Conservation (phyloP, 2,113 vertebrate genomes). For the Chascanopsetta lugubris region DNA sequence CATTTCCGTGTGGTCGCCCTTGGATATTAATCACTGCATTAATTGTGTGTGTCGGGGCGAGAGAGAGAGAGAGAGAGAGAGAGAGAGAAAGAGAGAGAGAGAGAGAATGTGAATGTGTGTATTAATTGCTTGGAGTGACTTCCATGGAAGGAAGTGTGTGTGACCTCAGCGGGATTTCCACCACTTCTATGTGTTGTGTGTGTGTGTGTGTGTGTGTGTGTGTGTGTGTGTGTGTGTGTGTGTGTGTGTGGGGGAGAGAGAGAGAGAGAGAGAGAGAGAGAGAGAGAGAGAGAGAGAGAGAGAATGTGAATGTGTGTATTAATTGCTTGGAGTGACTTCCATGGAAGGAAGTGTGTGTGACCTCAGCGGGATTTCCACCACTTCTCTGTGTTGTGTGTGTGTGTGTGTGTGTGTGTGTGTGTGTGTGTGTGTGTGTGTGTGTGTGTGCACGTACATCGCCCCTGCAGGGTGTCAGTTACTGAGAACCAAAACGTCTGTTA, state of each 20-base stretch:
- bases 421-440: slow-evolving; percentile 15
- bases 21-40: slow-evolving; percentile 68
- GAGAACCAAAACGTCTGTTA: slow-evolving; percentile 31
- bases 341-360: too few species aligned
- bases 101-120: slow-evolving; percentile 22
- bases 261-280: too few species aligned
- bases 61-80: slow-evolving; percentile 27
- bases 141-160: slow-evolving; percentile 50
- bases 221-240: slow-evolving; percentile 8
- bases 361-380: too few species aligned
- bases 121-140: slow-evolving; percentile 26
- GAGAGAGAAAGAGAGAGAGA: slow-evolving; percentile 28
- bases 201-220: slow-evolving; percentile 13
- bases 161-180: slow-evolving; percentile 44
- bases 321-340: too few species aligned
- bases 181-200: slow-evolving; percentile 23
- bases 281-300: too few species aligned
- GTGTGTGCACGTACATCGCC: slow-evolving; percentile 16
- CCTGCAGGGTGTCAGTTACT: slow-evolving; percentile 27
- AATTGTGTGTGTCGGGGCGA: slow-evolving; percentile 21
- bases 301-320: too few species aligned
- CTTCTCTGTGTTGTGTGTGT: too few species aligned
- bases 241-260: too few species aligned
- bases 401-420: slow-evolving; percentile 15
- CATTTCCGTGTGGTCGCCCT: slow-evolving; percentile 60